Conservation (phyloP, 2,113 vertebrate species). For the Xenopus borealis region DNA sequence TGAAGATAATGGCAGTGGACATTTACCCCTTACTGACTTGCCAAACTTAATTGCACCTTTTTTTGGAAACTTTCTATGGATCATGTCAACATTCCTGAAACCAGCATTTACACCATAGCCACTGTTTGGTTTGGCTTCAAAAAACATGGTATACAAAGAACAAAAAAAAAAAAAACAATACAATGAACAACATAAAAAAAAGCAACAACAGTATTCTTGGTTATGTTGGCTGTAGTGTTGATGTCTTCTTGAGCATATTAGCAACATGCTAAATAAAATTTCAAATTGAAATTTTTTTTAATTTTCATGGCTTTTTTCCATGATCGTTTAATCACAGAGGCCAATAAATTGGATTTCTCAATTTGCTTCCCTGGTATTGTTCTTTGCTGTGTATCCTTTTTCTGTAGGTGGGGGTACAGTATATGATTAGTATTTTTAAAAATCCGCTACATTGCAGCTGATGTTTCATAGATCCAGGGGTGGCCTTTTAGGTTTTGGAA, state of each 20-base stretch:
- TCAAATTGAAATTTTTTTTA: conserved; percentile 76
- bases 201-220: conserved; percentile 53
- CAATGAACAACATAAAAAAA: conserved; percentile 43
- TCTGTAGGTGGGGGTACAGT: not conserved
- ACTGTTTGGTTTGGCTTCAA: conserved; percentile 61
- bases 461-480: too few relatives aligned
- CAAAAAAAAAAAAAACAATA: conserved; percentile 48
- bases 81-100: conserved; percentile 64
- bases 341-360: conserved; percentile 59
- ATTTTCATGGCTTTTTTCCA: conserved; percentile 80
- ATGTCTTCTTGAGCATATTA: conserved; percentile 68
- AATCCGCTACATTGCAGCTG: too few relatives aligned
- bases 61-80: conserved; percentile 51
- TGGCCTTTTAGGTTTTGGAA: too few relatives aligned
- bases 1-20: not conserved
- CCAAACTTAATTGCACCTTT: conserved; percentile 44
- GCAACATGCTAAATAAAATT: conserved; percentile 76
- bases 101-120: conserved; percentile 64
- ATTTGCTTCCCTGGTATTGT: conserved; percentile 45
- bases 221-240: conserved; percentile 61
- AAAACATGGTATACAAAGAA: conserved; percentile 45
- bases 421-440: too few relatives aligned
- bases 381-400: conserved; percentile 19
- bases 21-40: not conserved
- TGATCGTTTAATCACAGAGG: conserved; percentile 67